Conservation (phyloP, 1,140 invertebrate genomes). For the Pollicipes pollicipes region DNA sequence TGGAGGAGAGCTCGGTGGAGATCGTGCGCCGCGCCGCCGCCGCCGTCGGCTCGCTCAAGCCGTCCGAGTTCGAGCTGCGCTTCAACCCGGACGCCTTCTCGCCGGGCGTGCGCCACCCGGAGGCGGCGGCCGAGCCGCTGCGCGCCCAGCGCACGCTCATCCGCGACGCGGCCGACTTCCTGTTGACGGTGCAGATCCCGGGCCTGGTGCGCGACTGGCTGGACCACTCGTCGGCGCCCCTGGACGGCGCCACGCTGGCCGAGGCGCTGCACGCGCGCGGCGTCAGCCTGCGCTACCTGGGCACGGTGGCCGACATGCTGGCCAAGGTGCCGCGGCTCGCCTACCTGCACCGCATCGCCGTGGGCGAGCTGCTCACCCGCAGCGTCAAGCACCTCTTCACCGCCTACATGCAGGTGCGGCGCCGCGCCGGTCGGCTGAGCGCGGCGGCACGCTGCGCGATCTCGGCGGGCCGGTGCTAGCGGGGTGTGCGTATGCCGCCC, state of each 20-base stretch:
- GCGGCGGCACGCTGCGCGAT: too few relatives aligned
- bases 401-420: slow-evolving; percentile 63
- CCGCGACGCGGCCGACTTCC: slow-evolving; percentile 85
- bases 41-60: slow-evolving; percentile 80
- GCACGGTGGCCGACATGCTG: slow-evolving; percentile 62
- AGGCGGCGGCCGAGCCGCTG: slow-evolving; percentile 44
- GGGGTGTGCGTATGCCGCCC: too few relatives aligned
- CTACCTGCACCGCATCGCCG: slow-evolving; percentile 71
- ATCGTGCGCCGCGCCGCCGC: slow-evolving; percentile 73
- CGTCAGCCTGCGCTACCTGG: slow-evolving; percentile 92
- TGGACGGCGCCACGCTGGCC: slow-evolving; percentile 86
- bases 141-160: slow-evolving; percentile 71
- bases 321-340: slow-evolving; percentile 56
- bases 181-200: slow-evolving; percentile 82
- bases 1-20: slow-evolving; percentile 68
- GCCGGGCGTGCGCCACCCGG: slow-evolving; percentile 68
- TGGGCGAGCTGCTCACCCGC: slow-evolving; percentile 67
- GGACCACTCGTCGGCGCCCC: slow-evolving; percentile 76
- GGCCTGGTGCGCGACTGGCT: slow-evolving; percentile 79
- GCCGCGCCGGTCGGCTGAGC: too few relatives aligned
- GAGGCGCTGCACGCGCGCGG: slow-evolving; percentile 84
- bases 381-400: slow-evolving; percentile 87
- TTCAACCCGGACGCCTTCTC: slow-evolving; percentile 98
- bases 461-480: too few relatives aligned
- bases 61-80: slow-evolving; percentile 84